Base-by-base conservation (phyloP, 2,888 invertebrate species). In the Zaprionus bogoriensis region DNA sequence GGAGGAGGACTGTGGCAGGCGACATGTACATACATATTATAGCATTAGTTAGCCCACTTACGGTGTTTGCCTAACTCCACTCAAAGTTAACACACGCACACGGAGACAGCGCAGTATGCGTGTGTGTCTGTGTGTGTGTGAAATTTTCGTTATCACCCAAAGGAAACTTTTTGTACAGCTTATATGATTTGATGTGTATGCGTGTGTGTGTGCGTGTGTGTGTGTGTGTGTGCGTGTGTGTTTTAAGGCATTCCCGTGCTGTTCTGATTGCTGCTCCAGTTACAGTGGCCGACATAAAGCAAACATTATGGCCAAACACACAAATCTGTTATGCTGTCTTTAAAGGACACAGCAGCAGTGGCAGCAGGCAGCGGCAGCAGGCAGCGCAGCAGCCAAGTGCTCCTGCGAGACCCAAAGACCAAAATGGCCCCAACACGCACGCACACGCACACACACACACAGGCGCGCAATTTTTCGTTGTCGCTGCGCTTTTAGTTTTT, bases 231-330 rank as follows among this genome's bases (percentile, higher is more conserved):
- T 17, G 25, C 6, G 36, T 38, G 27, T 48, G 27, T 28, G 30
- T 48, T 32, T 50, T 38, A 42, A 57, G 28, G 50, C 51, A 46
- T 47, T 54, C 51, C 41, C 41, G 38, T 46, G 36, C 25, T 62
- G 36, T 41, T 28, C 41, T 50, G 64, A 65, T 74, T 77, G 53
- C 55, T 71, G 80, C 67, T 79, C 67, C 60, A 79, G 64, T 82
- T 82, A 48, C 42, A 32, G 48, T 71, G 70, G 64, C 71, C 69
- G 69, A 72, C 70, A 69, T 74, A 45, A 53, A 50, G 52, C 52
- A 74, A 63, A 48, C 64, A 61, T 68, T 63, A 50, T 74, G 71
- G 36, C 39, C 73, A 67, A 67, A 59, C 67, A 59, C 41, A 58
- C 67, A 67, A 70, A 70, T 70, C 67, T 65, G 59, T 52, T 60